Conservation (phyloP, 1,140 invertebrate genomes). For the Caenorhabditis latens region DNA sequence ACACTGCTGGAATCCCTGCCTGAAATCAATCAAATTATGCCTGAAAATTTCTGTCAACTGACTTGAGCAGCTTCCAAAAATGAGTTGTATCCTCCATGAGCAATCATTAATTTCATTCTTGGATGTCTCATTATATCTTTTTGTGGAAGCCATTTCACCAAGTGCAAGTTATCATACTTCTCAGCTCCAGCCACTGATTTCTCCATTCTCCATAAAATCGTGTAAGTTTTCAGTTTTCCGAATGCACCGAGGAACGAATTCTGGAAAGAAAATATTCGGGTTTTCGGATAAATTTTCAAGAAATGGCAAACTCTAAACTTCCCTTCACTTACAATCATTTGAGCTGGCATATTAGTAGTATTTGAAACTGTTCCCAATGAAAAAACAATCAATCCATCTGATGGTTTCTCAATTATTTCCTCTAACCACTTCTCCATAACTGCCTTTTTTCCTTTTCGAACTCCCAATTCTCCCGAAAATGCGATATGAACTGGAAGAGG, state of each 20-base stretch:
- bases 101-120: slow-evolving; percentile 72
- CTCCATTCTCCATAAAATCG: slow-evolving; percentile 76
- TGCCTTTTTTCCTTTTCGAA: slow-evolving; percentile 57
- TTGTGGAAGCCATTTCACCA: slow-evolving; percentile 77
- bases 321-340: slow-evolving; percentile 71
- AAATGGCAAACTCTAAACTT: not conserved
- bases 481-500: slow-evolving; percentile 73
- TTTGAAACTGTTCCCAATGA: slow-evolving; percentile 78
- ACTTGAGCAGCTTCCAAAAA: slow-evolving; percentile 73
- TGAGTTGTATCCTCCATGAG: slow-evolving; percentile 77
- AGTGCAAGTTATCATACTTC: slow-evolving; percentile 70
- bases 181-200: slow-evolving; percentile 66
- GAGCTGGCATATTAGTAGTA: slow-evolving; percentile 76
- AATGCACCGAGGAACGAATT: slow-evolving; percentile 76
- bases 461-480: slow-evolving; percentile 75
- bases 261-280: slow-evolving; percentile 50
- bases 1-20: slow-evolving; percentile 75
- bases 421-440: slow-evolving; percentile 24
- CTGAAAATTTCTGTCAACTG: too few relatives aligned
- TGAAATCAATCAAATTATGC: slow-evolving; percentile 58
- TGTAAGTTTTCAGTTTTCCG: slow-evolving; percentile 69
- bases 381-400: slow-evolving; percentile 76
- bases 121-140: slow-evolving; percentile 77
- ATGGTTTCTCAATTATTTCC: slow-evolving; percentile 63
- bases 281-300: not conserved